phyloP scores from a whole-genome alignment of 1,140 invertebrate genomes.

The Marisa cornuarietis region DNA sequence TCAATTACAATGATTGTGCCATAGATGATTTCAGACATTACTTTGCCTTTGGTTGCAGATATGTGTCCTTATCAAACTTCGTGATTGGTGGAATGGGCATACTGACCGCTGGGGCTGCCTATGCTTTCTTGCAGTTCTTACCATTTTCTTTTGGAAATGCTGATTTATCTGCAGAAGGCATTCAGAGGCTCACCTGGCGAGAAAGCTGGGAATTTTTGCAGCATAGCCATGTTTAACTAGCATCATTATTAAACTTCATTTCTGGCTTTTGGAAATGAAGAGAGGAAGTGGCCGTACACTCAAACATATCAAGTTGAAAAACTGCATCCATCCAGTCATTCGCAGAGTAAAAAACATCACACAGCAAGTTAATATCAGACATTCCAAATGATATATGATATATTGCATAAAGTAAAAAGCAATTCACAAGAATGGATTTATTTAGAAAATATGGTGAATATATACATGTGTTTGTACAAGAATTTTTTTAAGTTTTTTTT shows the following conservation, averaged over 20 bases:
- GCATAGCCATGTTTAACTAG: constrained; percentile 24
- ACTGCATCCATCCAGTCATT: too few relatives aligned
- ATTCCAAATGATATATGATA: background rate
- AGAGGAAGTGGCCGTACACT: too few relatives aligned
- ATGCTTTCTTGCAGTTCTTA: constrained; percentile 39
- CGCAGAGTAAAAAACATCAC: too few relatives aligned
- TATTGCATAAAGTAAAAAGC: too few relatives aligned
- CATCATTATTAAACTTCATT: constrained; percentile 20
- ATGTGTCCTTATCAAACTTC: constrained; percentile 21
- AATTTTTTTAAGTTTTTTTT: too few relatives aligned
- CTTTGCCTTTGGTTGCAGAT: constrained; percentile 32
- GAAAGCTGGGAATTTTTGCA: constrained; percentile 53
- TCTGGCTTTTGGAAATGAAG: too few relatives aligned
- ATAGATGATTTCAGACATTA: background rate
- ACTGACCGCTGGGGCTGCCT: constrained; percentile 30
- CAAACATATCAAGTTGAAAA: too few relatives aligned
- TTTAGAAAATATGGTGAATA: too few relatives aligned
- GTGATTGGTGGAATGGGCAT: constrained; percentile 30
- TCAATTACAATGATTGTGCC: too few relatives aligned
- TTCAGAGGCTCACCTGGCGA: constrained; percentile 40
- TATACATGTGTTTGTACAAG: too few relatives aligned
- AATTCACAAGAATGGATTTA: too few relatives aligned
- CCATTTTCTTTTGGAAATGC: constrained; percentile 42
- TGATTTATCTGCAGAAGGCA: constrained; percentile 34
- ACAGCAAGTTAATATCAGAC: background rate